These are phyloP conservation scores for Vanessa tameamea DNA, from an alignment of 1,140 invertebrate genomes.

Conservation along the genomic window DNA sequence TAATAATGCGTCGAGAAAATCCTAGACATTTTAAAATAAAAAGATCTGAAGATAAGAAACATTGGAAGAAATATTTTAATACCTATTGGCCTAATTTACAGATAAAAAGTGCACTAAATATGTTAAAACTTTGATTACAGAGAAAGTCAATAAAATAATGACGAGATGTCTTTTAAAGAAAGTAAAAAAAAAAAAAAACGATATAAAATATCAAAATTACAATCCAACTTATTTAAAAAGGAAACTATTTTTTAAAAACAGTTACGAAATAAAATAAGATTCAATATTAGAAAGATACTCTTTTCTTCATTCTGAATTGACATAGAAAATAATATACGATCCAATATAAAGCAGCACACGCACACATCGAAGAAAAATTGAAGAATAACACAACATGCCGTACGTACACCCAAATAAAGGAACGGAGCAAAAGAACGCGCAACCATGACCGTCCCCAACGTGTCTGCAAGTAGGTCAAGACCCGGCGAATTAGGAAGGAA, in stretches of 20 bases:
- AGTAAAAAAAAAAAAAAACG: too few species aligned
- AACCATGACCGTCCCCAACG: conserved; percentile 66
- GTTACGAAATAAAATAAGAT: too few species aligned
- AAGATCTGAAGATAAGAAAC: not conserved
- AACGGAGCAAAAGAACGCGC: conserved; percentile 46
- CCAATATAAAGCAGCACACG: not conserved
- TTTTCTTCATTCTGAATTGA: too few species aligned
- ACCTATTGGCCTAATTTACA: not conserved
- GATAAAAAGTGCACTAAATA: too few species aligned
- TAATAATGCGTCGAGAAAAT: conserved; percentile 12
- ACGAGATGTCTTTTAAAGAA: too few species aligned
- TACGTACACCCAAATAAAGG: conserved; percentile 20
- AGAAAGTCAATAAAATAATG: too few species aligned
- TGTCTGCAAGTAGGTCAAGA: conserved; percentile 68
- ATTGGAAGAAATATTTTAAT: not conserved
- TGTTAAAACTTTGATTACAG: too few species aligned
- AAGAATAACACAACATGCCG: not conserved
- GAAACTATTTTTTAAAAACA: too few species aligned
- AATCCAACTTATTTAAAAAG: too few species aligned
- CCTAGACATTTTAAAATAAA: not conserved
- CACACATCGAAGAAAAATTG: not conserved
- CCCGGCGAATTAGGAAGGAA: conserved; percentile 50
- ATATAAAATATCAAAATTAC: too few species aligned
- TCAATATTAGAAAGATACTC: too few species aligned
- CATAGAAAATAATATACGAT: not conserved